These are phyloP conservation scores for Morone chrysops DNA, from an alignment of 2,113 vertebrate genomes.

Conservation along the genomic window DNA sequence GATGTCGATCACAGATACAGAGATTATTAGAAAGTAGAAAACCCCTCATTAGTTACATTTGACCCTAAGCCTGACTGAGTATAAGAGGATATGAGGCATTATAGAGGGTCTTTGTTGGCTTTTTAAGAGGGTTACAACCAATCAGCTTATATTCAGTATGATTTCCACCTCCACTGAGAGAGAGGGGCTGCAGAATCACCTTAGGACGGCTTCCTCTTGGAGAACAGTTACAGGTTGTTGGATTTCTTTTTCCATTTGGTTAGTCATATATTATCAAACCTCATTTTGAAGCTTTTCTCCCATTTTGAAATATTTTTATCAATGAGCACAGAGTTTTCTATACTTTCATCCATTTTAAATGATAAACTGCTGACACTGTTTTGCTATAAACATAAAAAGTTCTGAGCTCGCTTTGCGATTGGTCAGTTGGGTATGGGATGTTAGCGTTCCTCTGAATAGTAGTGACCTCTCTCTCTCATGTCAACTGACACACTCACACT, in stretches of 20 bases:
- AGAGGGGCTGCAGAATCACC: conserved; percentile 16
- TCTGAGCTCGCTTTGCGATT: conserved; percentile 9
- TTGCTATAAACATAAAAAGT: neutral
- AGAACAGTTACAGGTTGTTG: neutral
- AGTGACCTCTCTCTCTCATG: conserved; percentile 43
- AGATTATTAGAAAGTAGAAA: conserved; percentile 30
- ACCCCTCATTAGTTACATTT: neutral
- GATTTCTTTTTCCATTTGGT: neutral
- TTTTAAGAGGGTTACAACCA: conserved; percentile 70
- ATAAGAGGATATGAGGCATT: conserved; percentile 62
- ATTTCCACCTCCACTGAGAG: conserved; percentile 15
- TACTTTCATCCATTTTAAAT: neutral
- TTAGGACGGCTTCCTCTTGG: neutral
- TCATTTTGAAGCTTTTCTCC: neutral
- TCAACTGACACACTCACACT: conserved; percentile 41
- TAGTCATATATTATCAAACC: neutral
- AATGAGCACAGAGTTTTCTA: neutral
- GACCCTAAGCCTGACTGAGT: conserved; percentile 21
- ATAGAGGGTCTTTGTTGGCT: conserved; percentile 24
- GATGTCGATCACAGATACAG: conserved; percentile 7
- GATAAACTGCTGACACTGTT: neutral
- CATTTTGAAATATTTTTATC: neutral
- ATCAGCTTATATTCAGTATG: conserved; percentile 61
- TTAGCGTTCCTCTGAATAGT: conserved; percentile 21
- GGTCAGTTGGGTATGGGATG: conserved; percentile 28